Base-by-base conservation (phyloP, 2,797 vertebrate genomes). In the Platalea minor region DNA sequence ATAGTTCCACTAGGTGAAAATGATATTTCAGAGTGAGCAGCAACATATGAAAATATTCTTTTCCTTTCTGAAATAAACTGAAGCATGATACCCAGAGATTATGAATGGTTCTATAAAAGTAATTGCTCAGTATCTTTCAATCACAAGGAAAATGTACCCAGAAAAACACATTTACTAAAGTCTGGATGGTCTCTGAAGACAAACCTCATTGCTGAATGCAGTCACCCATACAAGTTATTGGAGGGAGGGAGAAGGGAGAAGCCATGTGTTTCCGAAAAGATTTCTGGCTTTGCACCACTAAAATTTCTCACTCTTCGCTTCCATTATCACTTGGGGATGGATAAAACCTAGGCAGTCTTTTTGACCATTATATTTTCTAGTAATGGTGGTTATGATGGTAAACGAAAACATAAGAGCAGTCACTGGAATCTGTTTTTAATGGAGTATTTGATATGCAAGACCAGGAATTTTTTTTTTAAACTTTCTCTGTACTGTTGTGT, bases 51-150 rank as follows among this genome's bases (percentile, higher is more conserved):
- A 93, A 95, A 91, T 85, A 88, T 48, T 63, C 26, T 76, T 93
- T 86, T 91, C 43, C 35, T 69, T 83, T 89, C 63, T 50, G 61
- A 85, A 88, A 67, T 75, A 95, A 85, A 79, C 41, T 37, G 91
- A 64, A 81, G 63, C 18, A 17, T 20, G 87, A 92, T 37, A 87
- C 29, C 76, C 68, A 82, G 73, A 91, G 78, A 91, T 83, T 69
- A 92, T 88, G 67, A 94, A 88, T 57, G 70, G 85, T 83, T 89
- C 75, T 84, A 51, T 79, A 86, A 95, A 67, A 1, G 57, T 91
- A 86, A 82, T 81, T 96, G 85, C 74, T 88, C 69, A 18, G 33
- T 68, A 92, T 89, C 82, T 91, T 96, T 89, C 90, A 91, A 72
- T 93, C 73, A 64, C 43, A 73, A 68, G 81, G 78, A 77, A 94